Evolutionary conservation across 2,113 vertebrate genomes (phyloP).

Genomic region (Eptatretus burgeri): DNA sequence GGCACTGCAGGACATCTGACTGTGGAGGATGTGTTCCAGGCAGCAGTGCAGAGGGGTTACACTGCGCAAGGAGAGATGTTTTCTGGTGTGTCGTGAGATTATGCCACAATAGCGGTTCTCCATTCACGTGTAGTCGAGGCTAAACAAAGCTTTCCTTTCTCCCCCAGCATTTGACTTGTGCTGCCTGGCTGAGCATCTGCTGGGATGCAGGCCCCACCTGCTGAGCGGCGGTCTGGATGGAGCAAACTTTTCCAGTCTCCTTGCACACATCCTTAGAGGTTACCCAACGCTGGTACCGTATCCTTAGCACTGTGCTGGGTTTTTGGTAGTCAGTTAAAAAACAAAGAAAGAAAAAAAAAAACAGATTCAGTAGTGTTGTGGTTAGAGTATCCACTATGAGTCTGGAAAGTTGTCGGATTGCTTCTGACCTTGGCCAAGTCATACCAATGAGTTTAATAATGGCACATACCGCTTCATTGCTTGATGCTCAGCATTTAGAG

Average conservation of each 20-base stretch:
- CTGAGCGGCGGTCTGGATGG: neutral
- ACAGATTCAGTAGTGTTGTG: too few relatives aligned
- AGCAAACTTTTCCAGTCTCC: neutral
- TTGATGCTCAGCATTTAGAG: too few relatives aligned
- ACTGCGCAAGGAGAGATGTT: conserved; percentile 6
- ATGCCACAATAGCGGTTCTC: too few relatives aligned
- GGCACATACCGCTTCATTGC: too few relatives aligned
- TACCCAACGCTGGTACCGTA: conserved; percentile 1
- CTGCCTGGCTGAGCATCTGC: conserved; percentile 4
- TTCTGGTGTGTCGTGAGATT: neutral
- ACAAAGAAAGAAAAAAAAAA: too few relatives aligned
- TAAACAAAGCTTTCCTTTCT: too few relatives aligned
- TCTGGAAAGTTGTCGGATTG: too few relatives aligned
- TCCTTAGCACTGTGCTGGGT: neutral
- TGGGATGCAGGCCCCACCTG: neutral
- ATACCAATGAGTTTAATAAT: too few relatives aligned
- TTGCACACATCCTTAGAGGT: neutral
- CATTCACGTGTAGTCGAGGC: too few relatives aligned
- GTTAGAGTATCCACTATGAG: too few relatives aligned
- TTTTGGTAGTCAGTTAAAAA: too few relatives aligned
- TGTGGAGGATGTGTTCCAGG: neutral
- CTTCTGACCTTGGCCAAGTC: too few relatives aligned
- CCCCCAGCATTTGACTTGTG: neutral
- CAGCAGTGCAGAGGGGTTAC: conserved; percentile 1
- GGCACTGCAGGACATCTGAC: neutral